Percentiles rank a stretch among this genome's conserved stretches.
Evolutionary conservation across 2,888 invertebrate genomes (phyloP).

Genomic region (Plebejus melissa): DNA sequence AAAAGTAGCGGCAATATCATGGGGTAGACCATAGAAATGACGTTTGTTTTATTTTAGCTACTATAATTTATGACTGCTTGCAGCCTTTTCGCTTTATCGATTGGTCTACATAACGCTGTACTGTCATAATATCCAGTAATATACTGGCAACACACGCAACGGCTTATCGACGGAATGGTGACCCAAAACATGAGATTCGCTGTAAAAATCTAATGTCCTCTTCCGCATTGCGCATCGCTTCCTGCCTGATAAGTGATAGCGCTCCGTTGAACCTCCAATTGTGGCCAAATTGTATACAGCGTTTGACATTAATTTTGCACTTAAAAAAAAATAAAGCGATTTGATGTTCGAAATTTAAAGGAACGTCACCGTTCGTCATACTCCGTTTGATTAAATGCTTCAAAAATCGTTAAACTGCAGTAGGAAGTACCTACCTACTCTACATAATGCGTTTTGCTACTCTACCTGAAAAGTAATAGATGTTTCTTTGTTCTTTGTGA

Average conservation of each 20-base stretch:
- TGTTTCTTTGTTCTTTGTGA: no score
- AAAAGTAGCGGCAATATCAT: no score
- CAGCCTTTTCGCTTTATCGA: not conserved
- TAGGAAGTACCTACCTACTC: no score
- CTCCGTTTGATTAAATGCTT: not conserved
- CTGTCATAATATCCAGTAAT: not conserved
- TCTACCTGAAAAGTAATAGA: not conserved
- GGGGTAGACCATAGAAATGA: no score
- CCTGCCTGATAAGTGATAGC: constrained; percentile 32
- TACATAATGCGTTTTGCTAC: not conserved
- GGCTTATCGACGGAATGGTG: constrained; percentile 46
- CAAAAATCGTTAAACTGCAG: not conserved
- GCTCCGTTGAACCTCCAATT: not conserved
- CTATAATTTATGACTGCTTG: no score
- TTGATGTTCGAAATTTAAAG: not conserved
- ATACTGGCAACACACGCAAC: not conserved
- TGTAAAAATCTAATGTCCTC: constrained; percentile 36
- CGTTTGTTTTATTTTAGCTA: no score
- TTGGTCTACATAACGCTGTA: not conserved
- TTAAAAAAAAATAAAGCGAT: not conserved
- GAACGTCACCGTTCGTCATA: not conserved
- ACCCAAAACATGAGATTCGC: constrained; percentile 43
- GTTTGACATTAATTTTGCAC: not conserved
- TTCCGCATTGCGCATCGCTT: constrained; percentile 33
- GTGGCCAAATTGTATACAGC: not conserved